Percentiles rank a stretch among this genome's conserved stretches.
Evolutionary conservation across 2,797 vertebrate species (phyloP).

Genomic region (Tympanoctomys barrerae): DNA sequence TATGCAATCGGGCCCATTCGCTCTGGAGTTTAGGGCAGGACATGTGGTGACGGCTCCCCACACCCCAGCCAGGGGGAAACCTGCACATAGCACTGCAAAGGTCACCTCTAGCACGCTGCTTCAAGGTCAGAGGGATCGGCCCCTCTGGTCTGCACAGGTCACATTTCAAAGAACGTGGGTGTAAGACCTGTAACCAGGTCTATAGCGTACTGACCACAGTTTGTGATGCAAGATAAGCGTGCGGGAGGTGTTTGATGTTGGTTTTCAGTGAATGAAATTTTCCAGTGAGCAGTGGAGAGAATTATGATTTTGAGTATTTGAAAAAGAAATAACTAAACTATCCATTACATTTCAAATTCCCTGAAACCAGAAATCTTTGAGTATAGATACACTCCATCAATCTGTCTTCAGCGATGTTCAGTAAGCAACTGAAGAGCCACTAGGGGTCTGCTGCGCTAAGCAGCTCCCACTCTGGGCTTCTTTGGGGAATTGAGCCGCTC

Average conservation of each 20-base stretch:
- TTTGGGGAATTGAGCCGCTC: rapidly evolving
- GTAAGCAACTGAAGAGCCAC: background rate
- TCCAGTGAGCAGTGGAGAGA: background rate
- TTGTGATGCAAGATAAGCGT: background rate
- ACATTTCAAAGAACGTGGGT: rapidly evolving
- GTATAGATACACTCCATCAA: background rate
- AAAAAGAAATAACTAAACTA: background rate
- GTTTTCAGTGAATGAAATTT: background rate
- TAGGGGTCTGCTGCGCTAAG: background rate
- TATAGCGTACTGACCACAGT: rapidly evolving
- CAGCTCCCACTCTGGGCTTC: background rate
- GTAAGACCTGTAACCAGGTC: background rate
- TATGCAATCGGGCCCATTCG: no score
- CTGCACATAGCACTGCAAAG: rapidly evolving
- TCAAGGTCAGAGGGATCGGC: no score
- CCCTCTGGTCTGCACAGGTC: background rate
- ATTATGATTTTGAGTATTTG: background rate
- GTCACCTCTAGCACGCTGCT: background rate
- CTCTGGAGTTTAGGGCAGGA: no score
- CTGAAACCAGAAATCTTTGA: background rate
- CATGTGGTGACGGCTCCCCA: no score
- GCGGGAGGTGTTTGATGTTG: background rate
- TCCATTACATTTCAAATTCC: background rate
- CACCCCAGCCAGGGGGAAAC: background rate
- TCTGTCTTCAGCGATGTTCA: background rate